A percentile compares a stretch with the other conserved stretches of the same genome.
These are phyloP conservation scores for Ligdia adustata DNA, from an alignment of 2,888 invertebrate genomes.

Conservation along the genomic window DNA sequence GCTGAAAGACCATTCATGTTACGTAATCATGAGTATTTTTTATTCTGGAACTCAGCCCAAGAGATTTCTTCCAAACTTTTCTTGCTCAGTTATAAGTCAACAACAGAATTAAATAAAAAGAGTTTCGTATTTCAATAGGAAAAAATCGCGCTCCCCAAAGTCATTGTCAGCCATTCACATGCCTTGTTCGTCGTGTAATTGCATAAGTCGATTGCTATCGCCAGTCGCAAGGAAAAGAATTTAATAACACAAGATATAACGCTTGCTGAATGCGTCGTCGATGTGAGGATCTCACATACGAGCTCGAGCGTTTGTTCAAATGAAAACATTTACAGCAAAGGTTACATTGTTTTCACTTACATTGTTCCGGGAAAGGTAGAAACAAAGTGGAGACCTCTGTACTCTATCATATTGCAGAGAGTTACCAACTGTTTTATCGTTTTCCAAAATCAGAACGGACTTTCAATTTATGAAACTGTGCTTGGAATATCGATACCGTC, in stretches of 20 bases:
- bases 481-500: too few relatives aligned
- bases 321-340: conserved; percentile 25
- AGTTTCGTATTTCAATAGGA: conserved; percentile 67
- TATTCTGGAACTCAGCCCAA: too few relatives aligned
- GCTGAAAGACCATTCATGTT: too few relatives aligned
- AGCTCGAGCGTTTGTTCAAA: conserved; percentile 19
- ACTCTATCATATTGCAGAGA: conserved; percentile 4
- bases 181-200: conserved; percentile 76
- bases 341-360: conserved; percentile 24
- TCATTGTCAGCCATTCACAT: conserved; percentile 74
- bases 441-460: neutral
- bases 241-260: conserved; percentile 74
- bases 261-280: conserved; percentile 46
- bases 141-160: conserved; percentile 59
- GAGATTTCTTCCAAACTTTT: too few relatives aligned
- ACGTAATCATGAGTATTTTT: too few relatives aligned
- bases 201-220: conserved; percentile 77
- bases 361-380: conserved; percentile 11
- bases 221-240: conserved; percentile 71
- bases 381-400: conserved; percentile 18
- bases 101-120: conserved; percentile 65
- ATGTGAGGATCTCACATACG: conserved; percentile 19
- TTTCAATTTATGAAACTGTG: too few relatives aligned
- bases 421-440: neutral
- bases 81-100: too few relatives aligned